phyloP scores from a whole-genome alignment of 2,113 vertebrate genomes.

The Carassius carassius region DNA sequence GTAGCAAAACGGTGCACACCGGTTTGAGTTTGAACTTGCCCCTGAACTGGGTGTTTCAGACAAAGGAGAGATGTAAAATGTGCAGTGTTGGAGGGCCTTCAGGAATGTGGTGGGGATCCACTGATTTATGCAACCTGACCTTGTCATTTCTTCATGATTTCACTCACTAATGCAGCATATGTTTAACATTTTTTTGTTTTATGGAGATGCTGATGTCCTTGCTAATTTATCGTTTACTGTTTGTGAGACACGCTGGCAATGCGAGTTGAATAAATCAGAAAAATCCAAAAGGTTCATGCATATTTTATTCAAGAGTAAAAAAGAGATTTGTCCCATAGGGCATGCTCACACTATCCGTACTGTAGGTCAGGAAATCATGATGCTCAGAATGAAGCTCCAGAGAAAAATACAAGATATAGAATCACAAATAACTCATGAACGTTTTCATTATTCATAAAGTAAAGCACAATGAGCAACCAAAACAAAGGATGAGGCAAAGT shows the following conservation, averaged over 20 bases:
- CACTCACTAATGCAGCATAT: neutral
- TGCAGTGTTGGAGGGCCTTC: no score
- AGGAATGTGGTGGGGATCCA: no score
- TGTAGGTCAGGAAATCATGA: constrained; percentile 72
- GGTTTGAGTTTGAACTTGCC: no score
- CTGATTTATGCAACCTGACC: neutral
- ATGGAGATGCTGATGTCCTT: neutral
- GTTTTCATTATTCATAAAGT: constrained; percentile 72
- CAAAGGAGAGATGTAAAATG: no score
- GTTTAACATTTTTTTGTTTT: neutral
- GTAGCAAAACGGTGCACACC: no score
- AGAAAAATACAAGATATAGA: constrained; percentile 66
- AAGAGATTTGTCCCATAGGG: constrained; percentile 81
- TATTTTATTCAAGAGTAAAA: constrained; percentile 90
- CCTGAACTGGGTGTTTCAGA: no score
- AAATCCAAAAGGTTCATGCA: constrained; percentile 81
- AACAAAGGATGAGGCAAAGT: constrained; percentile 69
- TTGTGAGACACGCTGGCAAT: constrained; percentile 22
- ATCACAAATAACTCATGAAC: constrained; percentile 67
- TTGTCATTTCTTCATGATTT: neutral
- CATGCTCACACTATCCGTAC: constrained; percentile 80
- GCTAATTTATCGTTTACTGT: neutral
- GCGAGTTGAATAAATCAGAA: constrained; percentile 43
- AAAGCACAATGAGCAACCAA: constrained; percentile 75
- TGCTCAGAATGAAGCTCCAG: constrained; percentile 61